A percentile compares a stretch with the other conserved stretches of the same genome.
These are phyloP conservation scores for Oceanodroma tethys DNA, from an alignment of 2,113 vertebrate genomes.

Conservation along the genomic window DNA sequence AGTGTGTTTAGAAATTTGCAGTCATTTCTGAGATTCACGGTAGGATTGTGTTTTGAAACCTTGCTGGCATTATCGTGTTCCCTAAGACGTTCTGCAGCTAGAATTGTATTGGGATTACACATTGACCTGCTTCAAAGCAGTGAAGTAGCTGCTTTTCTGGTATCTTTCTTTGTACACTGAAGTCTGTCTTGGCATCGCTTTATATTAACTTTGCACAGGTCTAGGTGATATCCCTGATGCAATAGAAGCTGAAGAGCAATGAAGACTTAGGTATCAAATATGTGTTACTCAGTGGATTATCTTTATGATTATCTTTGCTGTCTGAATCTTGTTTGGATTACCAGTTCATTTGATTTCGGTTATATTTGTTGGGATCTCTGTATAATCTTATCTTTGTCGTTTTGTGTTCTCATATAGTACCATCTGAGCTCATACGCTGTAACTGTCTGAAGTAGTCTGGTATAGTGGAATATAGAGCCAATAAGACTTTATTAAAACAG, in stretches of 20 bases:
- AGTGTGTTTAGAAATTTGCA: not conserved
- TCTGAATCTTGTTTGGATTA: slow-evolving; percentile 40
- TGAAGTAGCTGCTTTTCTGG: not conserved
- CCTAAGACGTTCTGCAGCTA: not conserved
- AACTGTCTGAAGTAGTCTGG: slow-evolving; percentile 16
- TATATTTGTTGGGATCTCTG: not conserved
- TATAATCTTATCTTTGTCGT: not conserved
- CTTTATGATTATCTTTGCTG: not conserved
- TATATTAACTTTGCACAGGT: not conserved
- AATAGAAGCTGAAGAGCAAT: not conserved
- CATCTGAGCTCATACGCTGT: not conserved
- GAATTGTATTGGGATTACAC: not conserved
- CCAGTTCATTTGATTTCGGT: not conserved
- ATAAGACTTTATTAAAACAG: not conserved
- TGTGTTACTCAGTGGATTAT: slow-evolving; percentile 37
- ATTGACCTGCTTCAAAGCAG: not conserved
- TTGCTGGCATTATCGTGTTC: not conserved
- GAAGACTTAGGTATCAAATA: not conserved
- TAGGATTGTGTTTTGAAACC: not conserved
- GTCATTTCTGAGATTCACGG: not conserved
- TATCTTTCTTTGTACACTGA: not conserved
- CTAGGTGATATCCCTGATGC: not conserved
- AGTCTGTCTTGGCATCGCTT: not conserved
- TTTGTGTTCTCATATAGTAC: not conserved
- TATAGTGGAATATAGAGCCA: not conserved